phyloP scores from a whole-genome alignment of 92 coral and sea anemone species.

The Paramuricea clavata region DNA sequence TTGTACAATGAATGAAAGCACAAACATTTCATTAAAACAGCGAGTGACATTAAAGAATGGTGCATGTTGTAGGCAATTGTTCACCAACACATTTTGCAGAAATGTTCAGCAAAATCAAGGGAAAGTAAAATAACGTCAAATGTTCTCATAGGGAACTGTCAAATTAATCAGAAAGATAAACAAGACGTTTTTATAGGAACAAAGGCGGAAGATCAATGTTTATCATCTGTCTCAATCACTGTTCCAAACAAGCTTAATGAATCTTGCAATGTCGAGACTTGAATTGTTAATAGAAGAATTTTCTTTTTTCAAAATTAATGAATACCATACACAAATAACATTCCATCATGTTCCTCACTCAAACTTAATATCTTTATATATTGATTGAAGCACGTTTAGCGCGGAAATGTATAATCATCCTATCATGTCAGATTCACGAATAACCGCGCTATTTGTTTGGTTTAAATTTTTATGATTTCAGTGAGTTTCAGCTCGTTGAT shows the following conservation, averaged over 20 bases:
- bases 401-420: too few species aligned
- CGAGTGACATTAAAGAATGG: background rate
- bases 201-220: background rate
- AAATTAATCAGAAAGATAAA: background rate
- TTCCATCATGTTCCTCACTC: background rate
- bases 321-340: background rate
- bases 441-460: too few species aligned
- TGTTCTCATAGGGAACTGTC: background rate
- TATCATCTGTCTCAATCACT: background rate
- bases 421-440: too few species aligned
- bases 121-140: background rate
- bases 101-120: background rate
- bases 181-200: constrained; percentile 15
- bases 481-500: too few species aligned
- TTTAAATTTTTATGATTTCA: too few species aligned
- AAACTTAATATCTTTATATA: too few species aligned
- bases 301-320: background rate
- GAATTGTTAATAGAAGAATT: background rate
- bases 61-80: background rate
- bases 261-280: background rate
- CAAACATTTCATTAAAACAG: background rate
- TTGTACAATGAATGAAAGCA: background rate
- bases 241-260: background rate
- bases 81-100: background rate
- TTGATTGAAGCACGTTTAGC: too few species aligned